Percentiles rank a stretch among this genome's conserved stretches.
These are phyloP conservation scores for Acleris laterana DNA, from an alignment of 2,888 invertebrate species.

Conservation along the genomic window DNA sequence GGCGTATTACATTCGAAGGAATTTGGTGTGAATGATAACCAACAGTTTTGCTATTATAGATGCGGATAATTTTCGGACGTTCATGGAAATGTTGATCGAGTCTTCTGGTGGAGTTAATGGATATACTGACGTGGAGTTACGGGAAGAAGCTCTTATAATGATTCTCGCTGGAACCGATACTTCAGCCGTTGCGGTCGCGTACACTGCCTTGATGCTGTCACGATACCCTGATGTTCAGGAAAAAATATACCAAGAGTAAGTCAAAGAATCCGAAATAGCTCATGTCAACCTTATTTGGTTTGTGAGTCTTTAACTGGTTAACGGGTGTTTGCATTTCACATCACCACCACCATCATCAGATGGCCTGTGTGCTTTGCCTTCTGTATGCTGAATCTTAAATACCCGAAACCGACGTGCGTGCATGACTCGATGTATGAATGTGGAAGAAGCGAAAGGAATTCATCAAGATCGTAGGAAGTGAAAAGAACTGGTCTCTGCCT, in stretches of 20 bases:
- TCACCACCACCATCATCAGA: no score
- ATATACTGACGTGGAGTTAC: constrained; percentile 49
- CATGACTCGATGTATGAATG: no score
- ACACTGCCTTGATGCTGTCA: constrained; percentile 51
- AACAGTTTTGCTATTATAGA: constrained; percentile 28
- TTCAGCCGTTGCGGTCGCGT: constrained; percentile 53
- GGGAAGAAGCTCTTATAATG: constrained; percentile 55
- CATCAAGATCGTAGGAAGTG: no score
- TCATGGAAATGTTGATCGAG: constrained; percentile 56
- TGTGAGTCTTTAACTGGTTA: no score
- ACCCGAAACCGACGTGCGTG: no score
- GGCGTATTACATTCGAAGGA: background rate
- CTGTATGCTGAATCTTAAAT: no score
- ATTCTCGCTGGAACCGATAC: constrained; percentile 62
- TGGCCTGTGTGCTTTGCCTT: no score
- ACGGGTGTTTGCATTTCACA: no score
- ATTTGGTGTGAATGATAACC: background rate
- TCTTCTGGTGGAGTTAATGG: constrained; percentile 44
- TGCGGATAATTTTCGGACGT: constrained; percentile 42
- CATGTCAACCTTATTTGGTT: no score
- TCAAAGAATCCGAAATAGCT: background rate
- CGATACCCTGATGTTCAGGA: constrained; percentile 54
- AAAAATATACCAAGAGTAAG: constrained; percentile 58
- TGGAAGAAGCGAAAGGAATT: no score
- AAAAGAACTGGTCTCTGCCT: no score